Evolutionary conservation across 2,888 invertebrate species (phyloP), one percentile per base, ranked within the genome.

Genomic region (Hecatera dysodea): DNA sequence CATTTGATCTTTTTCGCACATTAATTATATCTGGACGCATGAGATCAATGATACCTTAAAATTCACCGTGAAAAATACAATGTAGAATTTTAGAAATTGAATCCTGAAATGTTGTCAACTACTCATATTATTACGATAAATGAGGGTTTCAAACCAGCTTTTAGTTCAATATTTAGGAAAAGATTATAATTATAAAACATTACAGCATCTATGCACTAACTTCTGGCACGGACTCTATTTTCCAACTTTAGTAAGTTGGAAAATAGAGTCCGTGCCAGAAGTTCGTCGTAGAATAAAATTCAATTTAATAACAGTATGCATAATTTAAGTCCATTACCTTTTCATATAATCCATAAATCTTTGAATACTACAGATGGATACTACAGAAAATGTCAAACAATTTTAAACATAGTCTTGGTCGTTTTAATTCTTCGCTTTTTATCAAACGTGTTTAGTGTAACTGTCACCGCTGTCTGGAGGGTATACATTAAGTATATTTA

Each of bases 401-500:
- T 50, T 66, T 61, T 15, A 50, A 69, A 63, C 29, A 75, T 46
- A 69, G 69, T 66, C 29, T 64, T 63, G 67, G 44, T 48, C 7
- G 63, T 86, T 81, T 74, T 84, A 33, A 83, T 82, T 87, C 81
- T 86, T 70, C 75, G 79, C 81, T 78, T 87, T 88, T 84, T 85
- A 85, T 84, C 81, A 80, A 77, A 90, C 90, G 89, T 90, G 92
- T 89, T 80, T 86, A 87, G 89, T 93, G 90, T 91, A 92, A 84
- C 87, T 93, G 92, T 94, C 94, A 91, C 78, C 93, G 83, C 63
- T 81, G 94, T 93, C 93, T 93, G 92, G 90, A 81, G 76, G 84
- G 77, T 76, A 82, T 81, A 87, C 89, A 90, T 93, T 90, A 89
- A 81, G 77, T 73, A 87, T 90, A 90, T 94, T 93, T 94, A 94